phyloP scores from a whole-genome alignment of 2,797 vertebrate genomes.

The Naso thynnoides region DNA sequence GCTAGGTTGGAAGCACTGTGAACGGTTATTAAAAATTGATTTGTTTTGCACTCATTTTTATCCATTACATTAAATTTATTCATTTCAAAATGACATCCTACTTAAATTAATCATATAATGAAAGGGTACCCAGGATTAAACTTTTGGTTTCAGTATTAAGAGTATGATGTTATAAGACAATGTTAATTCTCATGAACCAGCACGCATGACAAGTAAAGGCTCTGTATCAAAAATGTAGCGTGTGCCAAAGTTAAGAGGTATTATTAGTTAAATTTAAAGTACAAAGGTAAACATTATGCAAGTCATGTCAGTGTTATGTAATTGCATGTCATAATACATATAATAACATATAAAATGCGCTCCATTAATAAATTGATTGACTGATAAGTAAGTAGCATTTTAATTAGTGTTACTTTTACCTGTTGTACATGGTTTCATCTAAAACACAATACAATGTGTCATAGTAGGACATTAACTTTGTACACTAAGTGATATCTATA shows the following conservation, averaged over 20 bases:
- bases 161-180: neutral
- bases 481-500: neutral
- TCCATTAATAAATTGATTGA: too few relatives aligned
- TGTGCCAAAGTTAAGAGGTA: too few relatives aligned
- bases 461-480: neutral
- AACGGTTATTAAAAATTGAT: neutral
- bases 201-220: too few relatives aligned
- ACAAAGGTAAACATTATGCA: neutral
- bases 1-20: neutral
- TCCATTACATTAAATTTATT: neutral
- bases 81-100: neutral
- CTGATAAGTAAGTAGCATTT: neutral
- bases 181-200: neutral
- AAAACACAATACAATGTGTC: neutral
- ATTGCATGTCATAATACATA: neutral
- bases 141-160: slow-evolving; percentile 4
- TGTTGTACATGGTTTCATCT: neutral
- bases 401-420: neutral
- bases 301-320: neutral
- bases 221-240: neutral
- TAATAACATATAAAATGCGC: too few relatives aligned
- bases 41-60: neutral
- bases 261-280: neutral
- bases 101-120: too few relatives aligned
- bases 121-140: neutral